Base-by-base conservation (phyloP, 2,113 vertebrate genomes). In the Hylia prasina region DNA sequence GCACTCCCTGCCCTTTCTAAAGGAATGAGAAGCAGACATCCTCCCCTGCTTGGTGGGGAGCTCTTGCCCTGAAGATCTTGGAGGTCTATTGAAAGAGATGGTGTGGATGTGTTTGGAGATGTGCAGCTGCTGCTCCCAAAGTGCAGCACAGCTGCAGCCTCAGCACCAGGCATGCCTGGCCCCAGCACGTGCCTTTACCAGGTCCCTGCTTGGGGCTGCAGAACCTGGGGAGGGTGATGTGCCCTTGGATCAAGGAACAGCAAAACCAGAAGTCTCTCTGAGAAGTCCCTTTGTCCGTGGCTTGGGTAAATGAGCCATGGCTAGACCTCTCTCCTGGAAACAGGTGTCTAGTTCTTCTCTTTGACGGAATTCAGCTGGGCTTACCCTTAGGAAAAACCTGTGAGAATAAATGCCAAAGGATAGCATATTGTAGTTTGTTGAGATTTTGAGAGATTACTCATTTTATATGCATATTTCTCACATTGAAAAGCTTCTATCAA, bases 121-220 rank as follows among this genome's bases (percentile, higher is more conserved):
- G 15, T 0, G 2, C 69, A 91, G 51, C 51, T 24, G n/a, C 56
- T 8, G 30, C 44, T 82, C 73, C 70, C 23, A 22, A 60, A 72
- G 45, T 20, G 2, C 53, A 22, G 53, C 31, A n/a, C 61, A 44
- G 48, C 53, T 64, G 0, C 21, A 19, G 53, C 27, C 48, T 57
- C 3, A 1, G 47, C 16, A 27, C 9, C n/a, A 2, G 0, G 37
- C 6, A 1, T 30, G 37, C 50, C 63, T 7, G 15, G 37, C 22
- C 21, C 30, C 2, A 1, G 37, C 53, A 47, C 13, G 0, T 0
- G 4, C 23, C 51, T 79, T 65, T 16, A 1, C 1, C 11, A 40
- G 31, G 15, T 56, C 9, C 1, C 0, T 53, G 28, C 57, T 64
- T 76, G 37, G 37, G 39, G 24, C 20, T 63, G 30, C 31, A 72